Conservation (phyloP, 2,113 vertebrate species). For the Tonatia bakeri region DNA sequence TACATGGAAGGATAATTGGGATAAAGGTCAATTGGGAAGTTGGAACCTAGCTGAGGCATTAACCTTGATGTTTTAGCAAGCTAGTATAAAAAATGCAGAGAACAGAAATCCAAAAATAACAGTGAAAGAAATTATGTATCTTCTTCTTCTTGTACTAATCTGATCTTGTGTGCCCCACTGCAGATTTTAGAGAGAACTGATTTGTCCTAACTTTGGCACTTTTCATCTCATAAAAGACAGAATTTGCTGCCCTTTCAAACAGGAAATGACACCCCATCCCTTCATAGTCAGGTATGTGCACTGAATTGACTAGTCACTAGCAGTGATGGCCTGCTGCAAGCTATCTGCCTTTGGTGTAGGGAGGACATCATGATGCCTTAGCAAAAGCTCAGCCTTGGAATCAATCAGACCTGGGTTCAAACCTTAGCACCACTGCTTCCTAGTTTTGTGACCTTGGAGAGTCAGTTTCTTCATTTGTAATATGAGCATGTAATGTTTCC, state of each 20-base stretch:
- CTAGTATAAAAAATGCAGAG: background rate
- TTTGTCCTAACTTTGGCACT: background rate
- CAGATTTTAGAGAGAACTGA: background rate
- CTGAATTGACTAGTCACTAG: background rate
- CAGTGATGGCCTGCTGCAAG: background rate
- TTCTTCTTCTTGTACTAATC: background rate
- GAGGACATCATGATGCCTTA: background rate
- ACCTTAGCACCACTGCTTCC: background rate
- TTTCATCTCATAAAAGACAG: background rate
- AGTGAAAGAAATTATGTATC: background rate
- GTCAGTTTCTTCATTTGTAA: background rate
- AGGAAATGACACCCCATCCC: background rate
- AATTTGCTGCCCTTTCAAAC: background rate
- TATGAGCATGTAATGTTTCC: background rate
- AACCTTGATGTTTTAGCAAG: slow-evolving; percentile 36
- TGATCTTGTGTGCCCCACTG: background rate
- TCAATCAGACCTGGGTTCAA: background rate
- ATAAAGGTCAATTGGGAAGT: slow-evolving; percentile 56
- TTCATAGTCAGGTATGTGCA: background rate
- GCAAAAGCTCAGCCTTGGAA: background rate
- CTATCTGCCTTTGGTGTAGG: background rate
- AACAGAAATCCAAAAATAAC: slow-evolving; percentile 12
- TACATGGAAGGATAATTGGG: slow-evolving; percentile 9
- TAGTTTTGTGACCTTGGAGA: background rate
- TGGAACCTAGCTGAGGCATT: background rate